Evolutionary conservation across 2,113 vertebrate species (phyloP).

Genomic region (Neoarius graeffei): DNA sequence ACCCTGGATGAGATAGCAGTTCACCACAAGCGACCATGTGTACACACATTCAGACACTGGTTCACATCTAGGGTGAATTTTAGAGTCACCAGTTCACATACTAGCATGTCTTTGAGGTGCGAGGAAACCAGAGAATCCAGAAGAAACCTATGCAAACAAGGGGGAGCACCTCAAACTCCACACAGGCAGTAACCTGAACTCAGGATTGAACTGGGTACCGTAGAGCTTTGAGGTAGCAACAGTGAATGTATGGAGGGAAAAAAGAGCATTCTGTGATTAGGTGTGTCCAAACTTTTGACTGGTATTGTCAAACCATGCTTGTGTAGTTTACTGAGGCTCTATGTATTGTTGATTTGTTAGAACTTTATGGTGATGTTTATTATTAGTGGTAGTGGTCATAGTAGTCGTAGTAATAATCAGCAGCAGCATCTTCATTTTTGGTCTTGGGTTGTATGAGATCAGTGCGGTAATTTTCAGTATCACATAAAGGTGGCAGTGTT

Average conservation of each 20-base stretch:
- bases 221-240: not conserved
- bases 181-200: not conserved
- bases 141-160: not conserved
- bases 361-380: not conserved
- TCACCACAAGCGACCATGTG: not conserved
- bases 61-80: not conserved
- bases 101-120: not conserved
- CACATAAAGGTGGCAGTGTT: slow-evolving; percentile 25
- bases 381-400: not conserved
- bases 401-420: not conserved
- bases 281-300: not conserved
- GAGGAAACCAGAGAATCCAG: not conserved
- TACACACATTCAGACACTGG: not conserved
- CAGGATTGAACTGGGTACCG: not conserved
- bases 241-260: not conserved
- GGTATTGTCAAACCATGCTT: not conserved
- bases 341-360: not conserved
- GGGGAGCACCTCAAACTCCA: not conserved
- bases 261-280: not conserved
- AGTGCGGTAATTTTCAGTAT: not conserved
- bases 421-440: not conserved
- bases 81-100: not conserved
- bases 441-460: not conserved
- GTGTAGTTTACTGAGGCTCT: not conserved
- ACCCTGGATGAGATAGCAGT: not conserved